Conservation (phyloP, 2,888 invertebrate genomes). For the Polietes domitor region DNA sequence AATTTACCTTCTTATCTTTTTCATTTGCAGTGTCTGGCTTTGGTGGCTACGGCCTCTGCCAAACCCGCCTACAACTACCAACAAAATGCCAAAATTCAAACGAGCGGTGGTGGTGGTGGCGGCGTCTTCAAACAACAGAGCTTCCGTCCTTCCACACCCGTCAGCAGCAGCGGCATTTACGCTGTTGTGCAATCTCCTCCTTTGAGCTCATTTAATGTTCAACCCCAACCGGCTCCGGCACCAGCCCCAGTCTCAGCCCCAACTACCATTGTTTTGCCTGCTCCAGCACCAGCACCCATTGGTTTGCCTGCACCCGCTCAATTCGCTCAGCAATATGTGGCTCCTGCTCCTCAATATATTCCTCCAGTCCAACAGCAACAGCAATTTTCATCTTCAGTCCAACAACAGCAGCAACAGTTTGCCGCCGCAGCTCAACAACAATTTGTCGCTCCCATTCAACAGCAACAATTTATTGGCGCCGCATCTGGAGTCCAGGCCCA, state of each 20-base stretch:
- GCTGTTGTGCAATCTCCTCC: slow-evolving; percentile 63
- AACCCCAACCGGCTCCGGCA: slow-evolving; percentile 16
- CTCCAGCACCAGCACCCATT: too few relatives aligned
- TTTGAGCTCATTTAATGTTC: slow-evolving; percentile 62
- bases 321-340: not conserved
- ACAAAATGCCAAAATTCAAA: slow-evolving; percentile 33
- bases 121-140: slow-evolving; percentile 13
- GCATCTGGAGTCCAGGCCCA: not conserved
- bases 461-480: slow-evolving; percentile 36
- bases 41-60: slow-evolving; percentile 69
- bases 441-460: slow-evolving; percentile 49
- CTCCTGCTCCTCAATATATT: slow-evolving; percentile 23
- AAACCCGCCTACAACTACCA: slow-evolving; percentile 75
- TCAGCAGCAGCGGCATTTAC: slow-evolving; percentile 71
- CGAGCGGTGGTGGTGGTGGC: not conserved
- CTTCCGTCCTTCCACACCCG: slow-evolving; percentile 19
- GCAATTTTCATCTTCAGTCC: slow-evolving; percentile 43
- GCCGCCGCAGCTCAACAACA: slow-evolving; percentile 26
- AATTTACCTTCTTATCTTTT: not conserved
- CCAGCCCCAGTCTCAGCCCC: not conserved
- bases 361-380: slow-evolving; percentile 32
- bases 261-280: too few relatives aligned
- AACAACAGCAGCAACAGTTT: slow-evolving; percentile 51
- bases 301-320: not conserved
- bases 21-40: slow-evolving; percentile 69